phyloP scores from a whole-genome alignment of 2,113 vertebrate species.

The human (Homo sapiens) region GRCh38 chrX:114242501-114243000 shows the following conservation, averaged over 20 bases:
- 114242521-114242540: neutral
- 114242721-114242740: constrained; percentile 1
- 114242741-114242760: neutral
- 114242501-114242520: neutral
- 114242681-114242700: neutral
- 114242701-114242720: neutral
- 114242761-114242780: neutral
- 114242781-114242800: neutral
- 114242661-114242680: neutral
- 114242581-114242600: neutral
- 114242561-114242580: neutral
- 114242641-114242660: neutral
- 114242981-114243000: neutral
- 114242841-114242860: neutral
- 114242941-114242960: neutral
- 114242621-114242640: neutral
- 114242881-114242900: neutral
- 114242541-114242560: neutral
- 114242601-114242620: neutral
- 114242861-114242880: neutral
- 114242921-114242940: neutral
- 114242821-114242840: neutral
- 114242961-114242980: neutral
- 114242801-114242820: neutral
- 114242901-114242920: neutral